These are phyloP conservation scores for Myiothlypis coronata DNA, from an alignment of 2,797 vertebrate genomes.

Conservation along the genomic window DNA sequence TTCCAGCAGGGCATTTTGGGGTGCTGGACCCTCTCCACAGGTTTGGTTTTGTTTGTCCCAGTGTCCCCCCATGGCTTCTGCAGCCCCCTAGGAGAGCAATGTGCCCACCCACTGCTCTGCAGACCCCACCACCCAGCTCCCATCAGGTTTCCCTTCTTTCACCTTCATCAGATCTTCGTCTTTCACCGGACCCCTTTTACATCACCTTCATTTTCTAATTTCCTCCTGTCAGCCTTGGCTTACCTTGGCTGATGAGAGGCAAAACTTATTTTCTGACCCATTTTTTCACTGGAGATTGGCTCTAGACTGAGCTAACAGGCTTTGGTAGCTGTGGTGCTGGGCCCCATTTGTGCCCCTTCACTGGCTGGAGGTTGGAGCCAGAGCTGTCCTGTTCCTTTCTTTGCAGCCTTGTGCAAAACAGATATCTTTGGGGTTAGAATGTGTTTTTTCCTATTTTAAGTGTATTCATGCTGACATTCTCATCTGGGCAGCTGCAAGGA, in stretches of 20 bases:
- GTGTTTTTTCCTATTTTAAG: not conserved
- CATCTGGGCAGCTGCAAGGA: not conserved
- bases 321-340: not conserved
- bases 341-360: not conserved
- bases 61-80: rapidly evolving
- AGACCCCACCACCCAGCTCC: not conserved
- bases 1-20: not conserved
- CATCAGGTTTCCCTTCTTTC: not conserved
- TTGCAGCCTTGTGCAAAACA: not conserved
- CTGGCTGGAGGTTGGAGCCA: rapidly evolving
- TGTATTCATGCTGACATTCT: not conserved
- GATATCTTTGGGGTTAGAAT: not conserved
- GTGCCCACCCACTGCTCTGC: not conserved
- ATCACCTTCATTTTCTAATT: not conserved
- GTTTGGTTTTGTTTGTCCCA: not conserved
- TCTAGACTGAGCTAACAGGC: not conserved
- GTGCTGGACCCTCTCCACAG: not conserved
- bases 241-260: not conserved
- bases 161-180: not conserved
- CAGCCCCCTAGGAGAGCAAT: rapidly evolving
- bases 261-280: not conserved
- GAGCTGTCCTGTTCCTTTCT: not conserved
- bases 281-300: not conserved
- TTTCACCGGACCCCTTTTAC: not conserved
- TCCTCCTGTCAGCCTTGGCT: not conserved